phyloP scores from a whole-genome alignment of 1,140 invertebrate genomes.

The Temnothorax curvispinosus region DNA sequence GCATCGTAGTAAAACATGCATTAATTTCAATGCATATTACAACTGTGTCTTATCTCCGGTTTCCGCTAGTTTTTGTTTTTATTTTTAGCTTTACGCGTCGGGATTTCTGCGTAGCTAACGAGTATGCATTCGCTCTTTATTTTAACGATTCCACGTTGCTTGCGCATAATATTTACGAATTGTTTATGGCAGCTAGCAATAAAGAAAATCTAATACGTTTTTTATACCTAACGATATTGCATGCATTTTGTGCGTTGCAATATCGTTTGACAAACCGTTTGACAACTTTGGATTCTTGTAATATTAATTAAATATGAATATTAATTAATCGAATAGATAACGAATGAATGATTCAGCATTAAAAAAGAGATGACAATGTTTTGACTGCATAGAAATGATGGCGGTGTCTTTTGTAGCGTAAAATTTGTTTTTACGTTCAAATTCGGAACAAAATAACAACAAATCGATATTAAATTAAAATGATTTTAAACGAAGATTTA shows the following conservation, averaged over 20 bases:
- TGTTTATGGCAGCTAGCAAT: background rate
- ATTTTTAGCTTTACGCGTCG: slow-evolving; percentile 17
- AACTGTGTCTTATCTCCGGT: slow-evolving; percentile 17
- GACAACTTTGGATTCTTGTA: background rate
- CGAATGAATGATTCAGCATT: background rate
- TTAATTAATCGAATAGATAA: background rate
- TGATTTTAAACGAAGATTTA: background rate
- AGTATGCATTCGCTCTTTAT: slow-evolving; percentile 11
- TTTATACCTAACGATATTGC: background rate
- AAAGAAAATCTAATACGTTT: background rate
- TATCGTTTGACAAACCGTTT: background rate
- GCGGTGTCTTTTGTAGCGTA: background rate
- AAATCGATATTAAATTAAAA: background rate
- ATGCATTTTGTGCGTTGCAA: background rate
- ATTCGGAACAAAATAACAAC: background rate
- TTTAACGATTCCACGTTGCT: slow-evolving; percentile 17
- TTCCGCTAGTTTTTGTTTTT: slow-evolving; percentile 7
- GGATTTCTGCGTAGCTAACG: slow-evolving; percentile 2
- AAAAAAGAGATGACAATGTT: background rate
- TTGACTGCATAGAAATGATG: no score
- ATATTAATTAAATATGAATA: background rate
- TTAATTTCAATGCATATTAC: slow-evolving; percentile 28
- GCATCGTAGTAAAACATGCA: background rate
- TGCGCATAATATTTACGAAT: slow-evolving; percentile 13
- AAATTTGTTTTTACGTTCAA: background rate